Percentiles rank a stretch among this genome's conserved stretches.
These are phyloP conservation scores for Laticauda colubrina DNA, from an alignment of 2,113 vertebrate genomes.

Conservation along the genomic window DNA sequence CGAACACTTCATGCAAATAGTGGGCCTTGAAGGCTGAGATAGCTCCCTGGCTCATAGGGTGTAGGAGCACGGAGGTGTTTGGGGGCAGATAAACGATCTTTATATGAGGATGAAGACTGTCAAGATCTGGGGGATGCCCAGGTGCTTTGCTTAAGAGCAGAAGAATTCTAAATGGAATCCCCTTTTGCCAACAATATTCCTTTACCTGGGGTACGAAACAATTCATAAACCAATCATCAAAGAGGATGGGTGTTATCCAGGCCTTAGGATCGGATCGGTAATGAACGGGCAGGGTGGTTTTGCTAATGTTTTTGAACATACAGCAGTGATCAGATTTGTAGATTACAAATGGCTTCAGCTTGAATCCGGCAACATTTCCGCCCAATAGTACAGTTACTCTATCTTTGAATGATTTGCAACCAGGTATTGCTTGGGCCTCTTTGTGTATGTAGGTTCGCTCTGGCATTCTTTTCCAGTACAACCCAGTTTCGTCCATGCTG, in stretches of 20 bases:
- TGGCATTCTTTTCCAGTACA: neutral
- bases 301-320: neutral
- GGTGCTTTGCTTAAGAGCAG: neutral
- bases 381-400: neutral
- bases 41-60: neutral
- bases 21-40: neutral
- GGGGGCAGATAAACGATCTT: neutral
- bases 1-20: neutral
- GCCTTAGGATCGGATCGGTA: neutral
- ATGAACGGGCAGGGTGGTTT: neutral
- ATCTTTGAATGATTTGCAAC: neutral
- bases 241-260: neutral
- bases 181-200: neutral
- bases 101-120: neutral
- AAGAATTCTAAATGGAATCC: neutral
- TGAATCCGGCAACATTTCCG: neutral
- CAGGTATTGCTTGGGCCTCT: neutral
- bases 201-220: neutral
- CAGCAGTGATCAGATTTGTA: neutral
- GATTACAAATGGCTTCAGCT: neutral
- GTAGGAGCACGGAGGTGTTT: neutral
- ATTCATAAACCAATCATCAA: neutral
- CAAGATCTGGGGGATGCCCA: neutral
- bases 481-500: neutral
- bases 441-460: neutral